phyloP scores from a whole-genome alignment of 2,888 invertebrate species.

The Acanthacorydalis orientalis region DNA sequence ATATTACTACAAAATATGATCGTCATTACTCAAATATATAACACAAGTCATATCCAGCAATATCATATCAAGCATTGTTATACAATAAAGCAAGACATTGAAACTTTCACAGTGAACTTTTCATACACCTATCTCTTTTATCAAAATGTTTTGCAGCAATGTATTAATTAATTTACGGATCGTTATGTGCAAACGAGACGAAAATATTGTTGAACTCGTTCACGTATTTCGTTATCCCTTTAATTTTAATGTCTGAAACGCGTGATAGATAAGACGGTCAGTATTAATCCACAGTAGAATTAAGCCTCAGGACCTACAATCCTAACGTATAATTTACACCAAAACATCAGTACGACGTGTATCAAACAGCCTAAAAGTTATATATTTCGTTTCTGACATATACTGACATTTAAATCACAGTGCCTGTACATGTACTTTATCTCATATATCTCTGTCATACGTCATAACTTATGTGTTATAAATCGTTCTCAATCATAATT shows the following conservation, averaged over 20 bases:
- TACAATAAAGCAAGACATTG: too few relatives aligned
- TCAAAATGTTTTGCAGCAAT: too few relatives aligned
- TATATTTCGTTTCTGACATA: slow-evolving; percentile 1
- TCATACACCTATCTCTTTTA: too few relatives aligned
- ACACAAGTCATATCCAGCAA: background rate
- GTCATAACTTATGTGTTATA: slow-evolving; percentile 1
- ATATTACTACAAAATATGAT: background rate
- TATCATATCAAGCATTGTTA: background rate
- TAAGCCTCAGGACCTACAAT: background rate
- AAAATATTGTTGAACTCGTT: too few relatives aligned
- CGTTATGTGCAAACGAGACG: too few relatives aligned
- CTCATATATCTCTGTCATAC: slow-evolving; percentile 3
- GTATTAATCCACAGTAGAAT: background rate
- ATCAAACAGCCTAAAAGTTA: background rate
- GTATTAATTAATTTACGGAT: too few relatives aligned
- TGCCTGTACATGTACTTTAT: background rate
- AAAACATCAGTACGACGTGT: background rate
- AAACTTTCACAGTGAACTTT: too few relatives aligned
- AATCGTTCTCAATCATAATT: slow-evolving; percentile 1
- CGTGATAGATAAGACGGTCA: background rate
- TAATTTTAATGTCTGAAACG: too few relatives aligned
- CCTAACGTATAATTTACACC: background rate
- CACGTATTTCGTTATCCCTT: too few relatives aligned
- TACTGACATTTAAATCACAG: slow-evolving; percentile 3
- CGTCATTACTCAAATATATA: background rate